Percentiles rank a stretch among this genome's conserved stretches.
phyloP scores from a whole-genome alignment of 2,888 invertebrate species.

The Molanna angustata region DNA sequence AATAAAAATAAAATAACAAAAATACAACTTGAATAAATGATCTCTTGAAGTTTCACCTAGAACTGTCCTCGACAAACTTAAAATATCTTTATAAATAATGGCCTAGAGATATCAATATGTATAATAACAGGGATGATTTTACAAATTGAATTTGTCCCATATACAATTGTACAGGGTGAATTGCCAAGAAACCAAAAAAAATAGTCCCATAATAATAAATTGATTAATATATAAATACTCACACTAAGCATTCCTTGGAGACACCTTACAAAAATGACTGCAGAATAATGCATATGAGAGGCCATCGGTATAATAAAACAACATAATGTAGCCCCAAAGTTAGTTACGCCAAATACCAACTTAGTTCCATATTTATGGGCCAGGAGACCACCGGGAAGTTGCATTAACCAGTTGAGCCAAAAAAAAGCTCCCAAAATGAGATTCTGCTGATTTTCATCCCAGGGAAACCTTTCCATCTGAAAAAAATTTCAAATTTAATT shows the following conservation, averaged over 20 bases:
- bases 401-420: constrained; percentile 69
- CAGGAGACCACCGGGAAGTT: constrained; percentile 69
- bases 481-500: constrained; percentile 12
- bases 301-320: constrained; percentile 66
- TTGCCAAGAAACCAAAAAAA: too few species aligned
- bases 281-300: constrained; percentile 55
- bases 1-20: too few species aligned
- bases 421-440: constrained; percentile 66
- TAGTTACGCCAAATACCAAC: constrained; percentile 64
- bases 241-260: constrained; percentile 70
- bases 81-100: too few species aligned
- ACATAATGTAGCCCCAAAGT: constrained; percentile 60
- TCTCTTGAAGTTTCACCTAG: too few species aligned
- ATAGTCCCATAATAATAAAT: too few species aligned
- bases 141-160: too few species aligned
- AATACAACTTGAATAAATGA: too few species aligned
- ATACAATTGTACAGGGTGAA: too few species aligned
- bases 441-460: constrained; percentile 66
- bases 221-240: constrained; percentile 37
- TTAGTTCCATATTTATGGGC: constrained; percentile 70
- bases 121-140: too few species aligned
- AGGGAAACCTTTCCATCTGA: constrained; percentile 47
- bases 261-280: constrained; percentile 58
- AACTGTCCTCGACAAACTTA: too few species aligned
- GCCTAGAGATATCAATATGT: too few species aligned